A percentile compares a stretch with the other conserved stretches of the same genome.
Evolutionary conservation across 2,113 vertebrate genomes (phyloP).

Genomic region (Mellivora capensis): DNA sequence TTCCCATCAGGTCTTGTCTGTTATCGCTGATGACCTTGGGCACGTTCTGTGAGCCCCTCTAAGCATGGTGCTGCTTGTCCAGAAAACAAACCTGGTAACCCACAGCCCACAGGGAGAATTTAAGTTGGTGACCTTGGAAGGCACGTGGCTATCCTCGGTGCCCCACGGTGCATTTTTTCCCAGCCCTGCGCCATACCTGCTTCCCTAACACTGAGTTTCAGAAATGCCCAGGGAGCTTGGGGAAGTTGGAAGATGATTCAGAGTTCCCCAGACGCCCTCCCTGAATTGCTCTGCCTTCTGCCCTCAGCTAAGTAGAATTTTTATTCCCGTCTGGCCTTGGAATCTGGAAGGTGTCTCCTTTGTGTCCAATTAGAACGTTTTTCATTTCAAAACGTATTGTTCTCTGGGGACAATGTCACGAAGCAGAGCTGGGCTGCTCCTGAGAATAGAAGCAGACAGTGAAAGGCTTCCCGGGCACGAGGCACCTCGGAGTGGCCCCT

Average conservation of each 20-base stretch:
- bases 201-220: accelerated
- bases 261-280: not conserved
- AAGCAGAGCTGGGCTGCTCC: not conserved
- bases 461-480: not conserved
- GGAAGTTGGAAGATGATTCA: not conserved
- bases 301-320: not conserved
- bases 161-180: accelerated
- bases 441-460: not conserved
- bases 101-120: not conserved
- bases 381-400: constrained; percentile 36
- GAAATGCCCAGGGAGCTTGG: not conserved
- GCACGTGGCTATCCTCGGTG: accelerated
- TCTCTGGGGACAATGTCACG: constrained; percentile 39
- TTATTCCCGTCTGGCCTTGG: not conserved
- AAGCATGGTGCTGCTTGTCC: not conserved
- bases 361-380: constrained; percentile 37
- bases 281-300: not conserved
- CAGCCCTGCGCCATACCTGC: accelerated
- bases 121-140: accelerated
- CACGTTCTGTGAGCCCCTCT: not conserved
- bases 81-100: not conserved
- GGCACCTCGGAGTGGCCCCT: not conserved
- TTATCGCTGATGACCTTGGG: not conserved
- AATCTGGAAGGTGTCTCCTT: constrained; percentile 34
- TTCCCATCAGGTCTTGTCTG: not conserved